These are phyloP conservation scores for Microplitis manilae DNA, from an alignment of 2,888 invertebrate genomes.

Conservation along the genomic window DNA sequence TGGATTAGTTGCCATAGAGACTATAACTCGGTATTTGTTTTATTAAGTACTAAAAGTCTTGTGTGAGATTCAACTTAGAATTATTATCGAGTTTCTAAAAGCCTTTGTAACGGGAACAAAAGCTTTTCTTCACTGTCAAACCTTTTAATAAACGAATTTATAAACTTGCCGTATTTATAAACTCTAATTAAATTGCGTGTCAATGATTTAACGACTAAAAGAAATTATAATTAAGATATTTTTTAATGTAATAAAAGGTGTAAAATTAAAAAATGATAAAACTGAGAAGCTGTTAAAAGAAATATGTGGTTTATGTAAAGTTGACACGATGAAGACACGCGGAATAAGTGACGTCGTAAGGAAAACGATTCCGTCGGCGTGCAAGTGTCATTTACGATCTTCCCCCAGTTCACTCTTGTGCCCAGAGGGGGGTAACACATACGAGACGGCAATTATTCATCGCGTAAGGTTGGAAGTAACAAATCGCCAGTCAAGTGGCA, in stretches of 20 bases:
- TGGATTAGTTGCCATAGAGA: slow-evolving; percentile 58
- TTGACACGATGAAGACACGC: slow-evolving; percentile 50
- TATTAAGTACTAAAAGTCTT: slow-evolving; percentile 26
- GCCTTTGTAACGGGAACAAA: too few species aligned
- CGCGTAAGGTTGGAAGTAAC: slow-evolving; percentile 68
- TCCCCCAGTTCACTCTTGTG: slow-evolving; percentile 20
- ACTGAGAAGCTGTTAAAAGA: neutral
- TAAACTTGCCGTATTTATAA: too few species aligned
- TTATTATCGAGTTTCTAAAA: slow-evolving; percentile 40
- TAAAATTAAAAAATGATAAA: slow-evolving; percentile 2
- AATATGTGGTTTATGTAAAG: neutral
- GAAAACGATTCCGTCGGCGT: slow-evolving; percentile 50
- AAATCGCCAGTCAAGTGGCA: slow-evolving; percentile 71
- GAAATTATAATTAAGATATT: too few species aligned
- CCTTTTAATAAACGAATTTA: too few species aligned
- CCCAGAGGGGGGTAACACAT: slow-evolving; percentile 46
- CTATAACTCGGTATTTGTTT: neutral
- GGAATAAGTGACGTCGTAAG: slow-evolving; percentile 41
- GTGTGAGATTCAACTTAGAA: slow-evolving; percentile 35
- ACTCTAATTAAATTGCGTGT: too few species aligned
- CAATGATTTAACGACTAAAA: too few species aligned
- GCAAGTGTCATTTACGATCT: slow-evolving; percentile 54
- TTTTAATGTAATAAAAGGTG: slow-evolving; percentile 12
- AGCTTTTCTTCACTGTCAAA: too few species aligned
- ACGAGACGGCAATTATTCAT: slow-evolving; percentile 67